Evolutionary conservation across 2,888 invertebrate species (phyloP).

Genomic region (Halocaridina rubra): DNA sequence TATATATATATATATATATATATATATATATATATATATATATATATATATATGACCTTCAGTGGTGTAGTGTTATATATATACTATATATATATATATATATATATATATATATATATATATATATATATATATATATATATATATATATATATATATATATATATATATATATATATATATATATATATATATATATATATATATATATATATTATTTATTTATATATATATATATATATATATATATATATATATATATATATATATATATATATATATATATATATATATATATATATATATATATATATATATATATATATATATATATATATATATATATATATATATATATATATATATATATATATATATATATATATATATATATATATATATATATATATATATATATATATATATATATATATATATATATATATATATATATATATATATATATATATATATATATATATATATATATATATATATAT

Average conservation of each 20-base stretch:
- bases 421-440: background rate
- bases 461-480: background rate
- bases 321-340: background rate
- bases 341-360: constrained; percentile 3
- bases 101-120: constrained; percentile 4
- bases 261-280: background rate
- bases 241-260: background rate
- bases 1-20: constrained; percentile 16
- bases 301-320: constrained; percentile 1
- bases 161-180: background rate
- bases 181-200: background rate
- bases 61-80: too few relatives aligned
- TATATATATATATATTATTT: background rate
- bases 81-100: background rate
- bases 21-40: constrained; percentile 18
- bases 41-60: background rate
- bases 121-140: background rate
- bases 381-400: background rate
- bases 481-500: background rate
- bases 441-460: background rate
- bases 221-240: background rate
- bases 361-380: constrained; percentile 11
- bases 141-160: background rate
- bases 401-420: background rate
- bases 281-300: background rate